Evolutionary conservation across 2,888 invertebrate species (phyloP), one percentile per base, ranked within the genome.

Genomic region (Ophioninae sp.): DNA sequence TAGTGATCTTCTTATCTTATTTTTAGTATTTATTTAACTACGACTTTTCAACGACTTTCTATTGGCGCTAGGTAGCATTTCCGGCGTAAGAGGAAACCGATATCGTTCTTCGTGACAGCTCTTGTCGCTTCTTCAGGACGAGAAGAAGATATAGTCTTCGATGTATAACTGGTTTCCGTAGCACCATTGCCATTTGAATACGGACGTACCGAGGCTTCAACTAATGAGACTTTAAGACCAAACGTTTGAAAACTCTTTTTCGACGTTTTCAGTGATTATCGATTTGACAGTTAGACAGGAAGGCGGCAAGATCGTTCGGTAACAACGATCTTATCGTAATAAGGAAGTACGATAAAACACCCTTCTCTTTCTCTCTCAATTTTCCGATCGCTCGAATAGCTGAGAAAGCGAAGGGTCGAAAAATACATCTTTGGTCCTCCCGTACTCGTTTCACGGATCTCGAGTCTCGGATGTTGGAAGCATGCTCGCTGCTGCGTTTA

Each of bases 401-500:
- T 20, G 59, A 37, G 37, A 57, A 13, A 50, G 69, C 20, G 73
- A 81, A 64, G 30, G 67, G 80, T 59, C 74, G 83, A 75, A 56
- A 56, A 80, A 56, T 21, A 39, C 84, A 83, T 68, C 75, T 41
- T 57, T 57, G 59, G 69, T 59, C 70, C 39, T 62, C 30, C 57
- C 70, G 20, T 30, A 39, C 64, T 44, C 64, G 41, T 64, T 68
- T 86, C 85, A 84, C 83, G 85, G 86, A 89, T 87, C 87, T 79
- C 74, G 79, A 75, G 67, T 56, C 65, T 30, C 44, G 69, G 64
- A 79, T 79, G 73, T 74, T 82, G 77, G 80, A 59, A 81, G 86
- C 82, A 78, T 85, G 80, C 84, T 81, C 77, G 74, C 86, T 73
- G 86, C 57, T 83, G 79, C 85, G 73, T 86, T 87, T 88, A 88